Evolutionary conservation across 2,888 invertebrate species (phyloP).

Genomic region (Notodonta dromedarius): DNA sequence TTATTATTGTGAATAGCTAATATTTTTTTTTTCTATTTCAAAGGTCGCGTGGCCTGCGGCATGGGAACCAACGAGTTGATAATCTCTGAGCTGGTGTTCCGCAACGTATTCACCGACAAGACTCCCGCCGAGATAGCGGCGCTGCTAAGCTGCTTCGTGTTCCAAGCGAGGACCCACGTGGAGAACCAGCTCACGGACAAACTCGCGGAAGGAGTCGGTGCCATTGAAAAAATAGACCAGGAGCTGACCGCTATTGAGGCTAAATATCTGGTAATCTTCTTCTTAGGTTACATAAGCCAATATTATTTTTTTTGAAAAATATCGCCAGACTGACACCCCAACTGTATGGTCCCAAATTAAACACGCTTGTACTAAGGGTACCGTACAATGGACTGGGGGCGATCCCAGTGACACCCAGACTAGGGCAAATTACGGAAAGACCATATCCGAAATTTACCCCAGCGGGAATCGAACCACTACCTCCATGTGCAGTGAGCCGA

Average conservation of each 20-base stretch:
- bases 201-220: conserved; percentile 86
- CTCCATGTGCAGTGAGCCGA: too few relatives aligned
- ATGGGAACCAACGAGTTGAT: conserved; percentile 91
- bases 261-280: conserved; percentile 79
- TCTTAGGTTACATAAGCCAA: too few relatives aligned
- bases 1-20: too few relatives aligned
- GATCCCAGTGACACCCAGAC: too few relatives aligned
- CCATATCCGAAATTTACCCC: too few relatives aligned
- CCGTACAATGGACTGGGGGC: too few relatives aligned
- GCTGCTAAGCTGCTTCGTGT: conserved; percentile 95
- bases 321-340: too few relatives aligned
- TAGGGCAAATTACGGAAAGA: too few relatives aligned
- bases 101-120: conserved; percentile 94
- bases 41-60: conserved; percentile 74
- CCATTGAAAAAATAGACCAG: conserved; percentile 87
- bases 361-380: too few relatives aligned
- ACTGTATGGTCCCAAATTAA: too few relatives aligned
- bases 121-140: conserved; percentile 97
- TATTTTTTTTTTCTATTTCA: not conserved
- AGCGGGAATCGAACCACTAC: too few relatives aligned
- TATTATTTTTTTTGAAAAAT: too few relatives aligned
- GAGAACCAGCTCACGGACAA: conserved; percentile 84
- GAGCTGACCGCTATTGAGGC: conserved; percentile 88
- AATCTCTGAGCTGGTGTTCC: conserved; percentile 96
- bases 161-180: conserved; percentile 90